Evolutionary conservation across 2,797 vertebrate genomes (phyloP), one percentile per base, ranked within the genome.

Genomic region (Xenentodon cancila): DNA sequence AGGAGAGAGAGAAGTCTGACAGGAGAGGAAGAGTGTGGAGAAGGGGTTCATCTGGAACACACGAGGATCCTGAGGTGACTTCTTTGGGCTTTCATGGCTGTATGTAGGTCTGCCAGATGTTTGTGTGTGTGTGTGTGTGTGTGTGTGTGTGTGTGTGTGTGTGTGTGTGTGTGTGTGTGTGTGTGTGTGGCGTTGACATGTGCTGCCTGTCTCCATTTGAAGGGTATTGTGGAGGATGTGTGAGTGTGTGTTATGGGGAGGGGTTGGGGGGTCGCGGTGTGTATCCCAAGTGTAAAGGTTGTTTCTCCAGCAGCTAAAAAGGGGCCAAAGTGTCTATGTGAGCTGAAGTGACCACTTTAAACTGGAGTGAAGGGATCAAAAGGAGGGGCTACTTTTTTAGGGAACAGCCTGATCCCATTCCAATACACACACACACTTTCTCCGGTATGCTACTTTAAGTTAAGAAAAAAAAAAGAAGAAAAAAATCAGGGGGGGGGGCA

Each of bases 51-150:
- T 82, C 89, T 84, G 87, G 83, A 91, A 84, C 84, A 78, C 80
- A 75, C 57, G 83, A 87, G 91, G 92, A 95, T 90, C 89, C 90
- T 92, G 89, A 95, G 95, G 95, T 96, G 94, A 95, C 89, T 91
- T 86, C 82, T 75, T 63, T 62, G 77, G 68, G 71, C 75, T 84
- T 91, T 81, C 67, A 69, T 81, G 68, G 57, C 53, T 73, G 58
- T 51, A 32, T 71, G 73, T 54, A 42, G 48, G 46, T 65, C 27
- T 59, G 20, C 9, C 52, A 45, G 57, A 60, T 40, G 46, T 61
- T 57, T 64, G 66, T 61, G 73, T 46, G 59, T 44, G 61, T 69
- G 70, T 55, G 27, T 27, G 27, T 27, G 27, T 27, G 53, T 45
- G 66, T 19, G 69, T 21, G 52, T 30, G 68, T 45, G 63, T 32